Evolutionary conservation across 2,797 vertebrate species (phyloP).

Genomic region (Pipistrellus pipistrellus): DNA sequence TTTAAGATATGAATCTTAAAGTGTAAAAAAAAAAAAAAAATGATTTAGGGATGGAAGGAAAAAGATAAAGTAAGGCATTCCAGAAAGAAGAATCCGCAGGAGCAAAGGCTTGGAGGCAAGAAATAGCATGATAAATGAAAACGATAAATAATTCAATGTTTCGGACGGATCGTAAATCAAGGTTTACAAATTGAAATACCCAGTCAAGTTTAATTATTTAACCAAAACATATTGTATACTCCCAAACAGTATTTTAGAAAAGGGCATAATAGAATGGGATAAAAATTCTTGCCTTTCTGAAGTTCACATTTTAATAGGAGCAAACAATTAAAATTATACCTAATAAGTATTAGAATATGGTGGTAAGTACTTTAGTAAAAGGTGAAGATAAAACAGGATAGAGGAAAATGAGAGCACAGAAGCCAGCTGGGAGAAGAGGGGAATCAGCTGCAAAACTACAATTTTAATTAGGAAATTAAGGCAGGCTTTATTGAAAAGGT

Average conservation of each 20-base stretch:
- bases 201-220: constrained; percentile 5
- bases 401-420: neutral
- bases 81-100: neutral
- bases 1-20: constrained; percentile 44
- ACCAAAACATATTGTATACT: neutral
- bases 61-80: constrained; percentile 12
- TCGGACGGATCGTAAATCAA: neutral
- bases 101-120: constrained; percentile 24
- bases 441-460: neutral
- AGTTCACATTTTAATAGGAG: constrained; percentile 14
- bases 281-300: neutral
- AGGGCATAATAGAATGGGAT: neutral
- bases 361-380: neutral
- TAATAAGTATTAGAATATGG: neutral
- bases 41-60: neutral
- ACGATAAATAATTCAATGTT: constrained; percentile 49
- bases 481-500: neutral
- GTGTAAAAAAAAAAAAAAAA: constrained; percentile 33
- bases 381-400: neutral
- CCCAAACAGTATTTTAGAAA: neutral
- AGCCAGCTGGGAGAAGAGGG: neutral
- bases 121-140: constrained; percentile 9
- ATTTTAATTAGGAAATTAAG: neutral
- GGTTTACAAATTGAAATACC: constrained; percentile 18
- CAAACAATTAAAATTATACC: constrained; percentile 5